Evolutionary conservation across 2,113 vertebrate species (phyloP).

Genomic region (Megaceryle maxima): DNA sequence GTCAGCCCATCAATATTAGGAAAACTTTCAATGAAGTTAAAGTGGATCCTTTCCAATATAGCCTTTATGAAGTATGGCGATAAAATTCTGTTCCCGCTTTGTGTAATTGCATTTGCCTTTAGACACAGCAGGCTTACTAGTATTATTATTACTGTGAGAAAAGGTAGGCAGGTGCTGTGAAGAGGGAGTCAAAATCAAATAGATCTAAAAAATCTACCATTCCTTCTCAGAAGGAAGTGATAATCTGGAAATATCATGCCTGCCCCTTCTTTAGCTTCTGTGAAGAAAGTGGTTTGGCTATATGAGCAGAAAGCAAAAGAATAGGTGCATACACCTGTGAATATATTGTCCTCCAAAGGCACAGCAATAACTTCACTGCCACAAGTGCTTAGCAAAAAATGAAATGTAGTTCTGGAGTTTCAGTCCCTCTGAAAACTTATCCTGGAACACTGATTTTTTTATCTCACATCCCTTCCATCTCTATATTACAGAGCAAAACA

Average conservation of each 20-base stretch:
- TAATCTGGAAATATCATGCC: background rate
- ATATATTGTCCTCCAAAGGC: background rate
- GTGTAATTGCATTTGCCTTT: background rate
- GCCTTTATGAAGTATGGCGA: background rate
- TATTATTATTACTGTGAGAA: background rate
- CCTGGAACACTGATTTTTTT: background rate
- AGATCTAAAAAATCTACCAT: background rate
- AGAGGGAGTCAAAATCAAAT: background rate
- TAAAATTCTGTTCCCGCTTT: background rate
- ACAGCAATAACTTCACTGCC: background rate
- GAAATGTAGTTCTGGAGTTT: background rate
- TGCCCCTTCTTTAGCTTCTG: background rate
- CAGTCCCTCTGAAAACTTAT: background rate
- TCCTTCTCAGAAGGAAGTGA: background rate
- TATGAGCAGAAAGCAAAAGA: background rate
- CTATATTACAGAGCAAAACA: background rate
- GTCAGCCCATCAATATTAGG: background rate
- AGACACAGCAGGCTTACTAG: background rate
- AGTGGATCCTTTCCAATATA: background rate
- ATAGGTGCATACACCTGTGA: background rate
- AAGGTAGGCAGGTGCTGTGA: background rate
- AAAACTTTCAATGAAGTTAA: background rate
- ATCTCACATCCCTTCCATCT: background rate
- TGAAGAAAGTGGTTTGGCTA: background rate
- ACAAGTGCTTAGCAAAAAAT: background rate